phyloP scores from a whole-genome alignment of 2,888 invertebrate genomes.

The Mechanitis messenoides region DNA sequence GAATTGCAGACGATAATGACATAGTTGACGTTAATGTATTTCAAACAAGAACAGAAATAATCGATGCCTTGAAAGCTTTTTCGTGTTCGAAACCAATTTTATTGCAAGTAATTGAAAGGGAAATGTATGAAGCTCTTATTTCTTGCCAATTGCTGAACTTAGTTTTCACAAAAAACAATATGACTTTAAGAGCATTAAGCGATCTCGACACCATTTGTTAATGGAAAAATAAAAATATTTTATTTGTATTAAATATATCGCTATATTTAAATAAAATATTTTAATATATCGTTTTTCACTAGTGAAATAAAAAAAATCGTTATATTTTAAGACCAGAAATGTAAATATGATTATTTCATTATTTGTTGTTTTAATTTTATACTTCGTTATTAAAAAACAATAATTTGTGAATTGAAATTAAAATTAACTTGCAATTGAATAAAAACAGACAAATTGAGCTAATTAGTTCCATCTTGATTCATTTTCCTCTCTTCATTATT shows the following conservation, averaged over 20 bases:
- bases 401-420: no score
- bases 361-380: no score
- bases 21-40: constrained; percentile 5
- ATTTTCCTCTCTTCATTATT: no score
- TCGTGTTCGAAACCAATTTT: constrained; percentile 31
- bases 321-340: no score
- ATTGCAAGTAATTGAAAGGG: constrained; percentile 29
- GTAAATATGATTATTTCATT: no score
- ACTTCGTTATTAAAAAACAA: no score
- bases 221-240: background rate
- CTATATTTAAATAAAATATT: no score
- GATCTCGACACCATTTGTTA: background rate
- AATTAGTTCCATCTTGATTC: no score
- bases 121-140: constrained; percentile 23
- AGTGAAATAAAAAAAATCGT: no score
- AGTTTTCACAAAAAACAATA: constrained; percentile 22
- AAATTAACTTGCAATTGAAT: no score
- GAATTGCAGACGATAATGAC: background rate
- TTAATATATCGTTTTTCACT: no score
- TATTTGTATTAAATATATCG: background rate
- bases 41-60: constrained; percentile 14
- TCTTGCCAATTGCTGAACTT: constrained; percentile 16
- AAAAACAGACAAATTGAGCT: no score
- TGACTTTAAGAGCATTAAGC: background rate
- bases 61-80: constrained; percentile 29